Conservation (phyloP, 1,140 invertebrate genomes). For the Daktulosphaira vitifoliae region DNA sequence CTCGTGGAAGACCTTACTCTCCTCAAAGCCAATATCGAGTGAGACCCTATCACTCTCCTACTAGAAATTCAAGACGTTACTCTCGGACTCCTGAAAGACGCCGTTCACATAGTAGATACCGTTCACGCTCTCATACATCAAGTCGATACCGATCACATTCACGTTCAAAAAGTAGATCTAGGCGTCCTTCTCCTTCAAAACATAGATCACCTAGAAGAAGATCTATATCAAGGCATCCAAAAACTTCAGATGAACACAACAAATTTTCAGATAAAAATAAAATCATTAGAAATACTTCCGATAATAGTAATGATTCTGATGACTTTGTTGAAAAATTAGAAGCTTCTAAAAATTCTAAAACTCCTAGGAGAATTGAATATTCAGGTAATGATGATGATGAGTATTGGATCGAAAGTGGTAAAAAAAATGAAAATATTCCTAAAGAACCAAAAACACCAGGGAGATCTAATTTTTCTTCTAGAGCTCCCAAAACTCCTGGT, state of each 20-base stretch:
- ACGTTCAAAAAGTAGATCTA: conserved; percentile 1
- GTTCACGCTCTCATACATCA: not conserved
- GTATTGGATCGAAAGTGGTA: conserved; percentile 15
- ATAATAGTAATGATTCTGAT: conserved; percentile 20
- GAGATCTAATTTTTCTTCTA: conserved; percentile 6
- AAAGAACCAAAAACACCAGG: conserved; percentile 7
- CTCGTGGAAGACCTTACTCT: conserved; percentile 5
- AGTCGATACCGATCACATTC: conserved; percentile 22
- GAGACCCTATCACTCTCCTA: conserved; percentile 8
- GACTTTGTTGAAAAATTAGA: conserved; percentile 30
- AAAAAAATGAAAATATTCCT: not conserved
- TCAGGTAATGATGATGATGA: conserved; percentile 17
- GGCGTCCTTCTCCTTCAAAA: conserved; percentile 5
- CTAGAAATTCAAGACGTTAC: too few species aligned
- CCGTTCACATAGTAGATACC: conserved; percentile 19
- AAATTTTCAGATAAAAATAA: conserved; percentile 4
- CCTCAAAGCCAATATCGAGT: conserved; percentile 25
- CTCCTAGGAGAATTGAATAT: conserved; percentile 10
- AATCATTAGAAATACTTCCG: not conserved
- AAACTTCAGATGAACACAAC: not conserved
- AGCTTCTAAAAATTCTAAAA: conserved; percentile 22
- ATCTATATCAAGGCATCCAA: not conserved
- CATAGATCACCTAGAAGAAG: conserved; percentile 7
- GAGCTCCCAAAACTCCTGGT: conserved; percentile 1
- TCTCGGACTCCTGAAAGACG: conserved; percentile 1